Evolutionary conservation across 2,888 invertebrate species (phyloP).

Genomic region (Stegophylla sp.): DNA sequence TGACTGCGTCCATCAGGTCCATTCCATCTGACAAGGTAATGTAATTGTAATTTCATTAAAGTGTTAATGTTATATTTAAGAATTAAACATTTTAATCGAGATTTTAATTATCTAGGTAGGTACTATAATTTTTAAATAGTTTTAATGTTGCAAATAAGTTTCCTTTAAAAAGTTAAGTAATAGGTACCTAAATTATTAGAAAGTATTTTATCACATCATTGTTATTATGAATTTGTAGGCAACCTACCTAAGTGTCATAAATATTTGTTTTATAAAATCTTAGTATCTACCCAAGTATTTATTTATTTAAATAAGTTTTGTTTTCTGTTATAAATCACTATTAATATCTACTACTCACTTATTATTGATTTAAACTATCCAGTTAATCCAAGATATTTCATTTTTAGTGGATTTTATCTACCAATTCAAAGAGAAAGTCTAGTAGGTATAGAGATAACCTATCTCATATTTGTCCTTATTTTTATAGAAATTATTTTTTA

Average conservation of each 20-base stretch:
- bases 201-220: slow-evolving; percentile 1
- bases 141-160: neutral
- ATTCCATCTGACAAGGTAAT: slow-evolving; percentile 62
- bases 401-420: neutral
- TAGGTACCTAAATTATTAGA: slow-evolving; percentile 17
- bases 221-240: no score
- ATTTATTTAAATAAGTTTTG: neutral
- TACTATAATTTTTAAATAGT: no score
- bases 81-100: no score
- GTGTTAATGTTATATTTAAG: no score
- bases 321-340: neutral
- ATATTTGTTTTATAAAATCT: no score
- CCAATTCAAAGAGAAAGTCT: slow-evolving; percentile 44
- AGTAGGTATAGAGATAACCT: no score
- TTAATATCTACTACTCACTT: no score
- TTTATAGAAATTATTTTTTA: slow-evolving; percentile 17
- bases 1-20: slow-evolving; percentile 61
- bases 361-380: neutral
- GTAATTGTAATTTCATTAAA: neutral
- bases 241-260: no score
- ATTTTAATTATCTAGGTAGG: no score
- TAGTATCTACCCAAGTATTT: neutral
- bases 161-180: no score
- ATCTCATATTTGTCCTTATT: neutral
- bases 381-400: neutral